phyloP scores from a whole-genome alignment of 2,797 vertebrate genomes.

The Cetoscarus ocellatus region DNA sequence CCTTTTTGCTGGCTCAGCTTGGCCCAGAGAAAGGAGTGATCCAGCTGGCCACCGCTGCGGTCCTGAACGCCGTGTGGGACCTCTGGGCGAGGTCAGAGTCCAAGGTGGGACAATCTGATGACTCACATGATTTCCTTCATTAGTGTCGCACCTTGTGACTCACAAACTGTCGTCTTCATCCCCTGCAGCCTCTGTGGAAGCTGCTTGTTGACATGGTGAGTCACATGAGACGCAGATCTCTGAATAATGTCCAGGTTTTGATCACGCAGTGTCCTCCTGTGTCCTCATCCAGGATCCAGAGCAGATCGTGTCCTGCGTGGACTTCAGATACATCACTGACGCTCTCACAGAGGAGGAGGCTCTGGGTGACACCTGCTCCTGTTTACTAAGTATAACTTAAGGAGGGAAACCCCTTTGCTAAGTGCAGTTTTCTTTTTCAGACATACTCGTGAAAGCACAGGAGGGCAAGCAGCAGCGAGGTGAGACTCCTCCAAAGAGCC shows the following conservation, averaged over 20 bases:
- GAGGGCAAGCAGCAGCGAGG: slow-evolving; percentile 83
- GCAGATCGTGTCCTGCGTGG: slow-evolving; percentile 86
- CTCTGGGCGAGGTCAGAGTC: slow-evolving; percentile 86
- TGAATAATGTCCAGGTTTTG: background rate
- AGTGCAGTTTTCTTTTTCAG: slow-evolving; percentile 60
- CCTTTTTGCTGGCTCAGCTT: slow-evolving; percentile 65
- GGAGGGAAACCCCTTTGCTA: background rate
- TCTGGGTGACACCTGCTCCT: slow-evolving; percentile 72
- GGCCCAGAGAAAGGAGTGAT: slow-evolving; percentile 89
- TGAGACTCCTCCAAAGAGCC: slow-evolving; percentile 58
- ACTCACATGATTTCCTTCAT: background rate
- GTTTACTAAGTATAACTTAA: background rate
- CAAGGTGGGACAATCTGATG: slow-evolving; percentile 75
- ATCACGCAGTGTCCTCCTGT: background rate
- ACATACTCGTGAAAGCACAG: slow-evolving; percentile 83
- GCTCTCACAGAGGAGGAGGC: slow-evolving; percentile 86
- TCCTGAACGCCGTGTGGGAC: slow-evolving; percentile 89
- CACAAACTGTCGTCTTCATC: slow-evolving; percentile 7
- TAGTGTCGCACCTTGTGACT: slow-evolving; percentile 4
- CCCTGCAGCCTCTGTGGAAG: slow-evolving; percentile 86
- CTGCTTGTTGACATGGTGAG: slow-evolving; percentile 88
- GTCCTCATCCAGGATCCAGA: slow-evolving; percentile 77
- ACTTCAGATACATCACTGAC: slow-evolving; percentile 89
- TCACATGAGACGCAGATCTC: slow-evolving; percentile 25
- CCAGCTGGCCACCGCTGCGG: slow-evolving; percentile 82